A percentile compares a stretch with the other conserved stretches of the same genome.
These are phyloP conservation scores for Tyrannus savana DNA, from an alignment of 2,113 vertebrate species.

Conservation along the genomic window DNA sequence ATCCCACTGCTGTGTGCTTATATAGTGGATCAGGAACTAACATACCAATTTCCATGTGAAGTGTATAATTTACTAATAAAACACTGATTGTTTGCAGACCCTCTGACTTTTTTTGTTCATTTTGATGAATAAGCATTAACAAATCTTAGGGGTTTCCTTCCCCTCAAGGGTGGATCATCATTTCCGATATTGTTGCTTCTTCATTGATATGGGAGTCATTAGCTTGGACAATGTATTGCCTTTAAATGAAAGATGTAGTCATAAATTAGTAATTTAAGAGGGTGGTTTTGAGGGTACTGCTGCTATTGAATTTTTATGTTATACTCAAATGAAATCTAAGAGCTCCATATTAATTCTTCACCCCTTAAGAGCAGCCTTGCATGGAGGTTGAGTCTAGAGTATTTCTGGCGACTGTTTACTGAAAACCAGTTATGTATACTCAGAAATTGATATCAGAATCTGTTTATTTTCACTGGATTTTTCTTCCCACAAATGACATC, in stretches of 20 bases:
- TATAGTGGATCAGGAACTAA: not conserved
- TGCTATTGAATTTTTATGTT: not conserved
- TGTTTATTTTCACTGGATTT: not conserved
- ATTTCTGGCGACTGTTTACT: not conserved
- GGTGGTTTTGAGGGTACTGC: not conserved
- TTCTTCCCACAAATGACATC: not conserved
- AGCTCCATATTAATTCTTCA: not conserved
- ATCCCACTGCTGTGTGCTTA: not conserved
- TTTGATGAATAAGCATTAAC: not conserved
- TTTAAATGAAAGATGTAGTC: not conserved
- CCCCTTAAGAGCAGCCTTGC: not conserved
- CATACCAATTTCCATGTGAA: not conserved
- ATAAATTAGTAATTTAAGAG: not conserved
- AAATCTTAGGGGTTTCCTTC: not conserved
- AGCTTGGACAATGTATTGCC: not conserved
- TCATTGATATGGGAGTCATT: not conserved
- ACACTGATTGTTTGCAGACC: not conserved
- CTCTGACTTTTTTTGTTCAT: fast-evolving
- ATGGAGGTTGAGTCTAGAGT: not conserved
- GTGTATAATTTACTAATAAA: not conserved
- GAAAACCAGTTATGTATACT: not conserved
- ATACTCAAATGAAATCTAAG: not conserved
- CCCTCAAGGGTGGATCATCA: not conserved
- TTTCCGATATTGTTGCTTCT: not conserved
- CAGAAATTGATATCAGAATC: not conserved